Evolutionary conservation across 2,113 vertebrate species (phyloP).

Genomic region (Spilogale gracilis): DNA sequence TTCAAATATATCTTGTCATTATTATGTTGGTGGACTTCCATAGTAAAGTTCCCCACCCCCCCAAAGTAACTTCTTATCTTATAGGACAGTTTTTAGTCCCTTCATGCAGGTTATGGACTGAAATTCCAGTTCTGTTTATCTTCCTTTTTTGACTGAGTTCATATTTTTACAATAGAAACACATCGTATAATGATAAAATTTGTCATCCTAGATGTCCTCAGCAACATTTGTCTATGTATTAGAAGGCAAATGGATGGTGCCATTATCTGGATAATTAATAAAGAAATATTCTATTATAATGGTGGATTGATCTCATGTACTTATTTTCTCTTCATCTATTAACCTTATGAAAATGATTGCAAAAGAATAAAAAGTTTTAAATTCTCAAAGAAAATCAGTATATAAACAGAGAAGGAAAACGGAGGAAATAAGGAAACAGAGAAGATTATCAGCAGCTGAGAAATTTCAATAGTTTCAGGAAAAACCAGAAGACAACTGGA

Average conservation of each 20-base stretch:
- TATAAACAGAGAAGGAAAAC: too few relatives aligned
- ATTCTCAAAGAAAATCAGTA: not conserved
- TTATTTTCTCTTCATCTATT: constrained; percentile 8
- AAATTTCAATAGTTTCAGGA: constrained; percentile 2
- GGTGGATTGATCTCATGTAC: not conserved
- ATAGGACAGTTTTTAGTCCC: not conserved
- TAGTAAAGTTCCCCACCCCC: not conserved
- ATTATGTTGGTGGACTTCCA: not conserved
- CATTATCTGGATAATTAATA: not conserved
- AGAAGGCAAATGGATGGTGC: not conserved
- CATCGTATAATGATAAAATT: not conserved
- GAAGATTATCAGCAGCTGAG: not conserved
- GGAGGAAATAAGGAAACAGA: not conserved
- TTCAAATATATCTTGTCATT: constrained; percentile 38
- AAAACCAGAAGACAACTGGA: not conserved
- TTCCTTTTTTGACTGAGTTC: not conserved
- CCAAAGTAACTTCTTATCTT: not conserved
- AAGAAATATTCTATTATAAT: not conserved
- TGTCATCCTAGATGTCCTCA: not conserved
- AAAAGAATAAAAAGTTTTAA: not conserved
- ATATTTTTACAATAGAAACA: constrained; percentile 11
- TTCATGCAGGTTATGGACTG: not conserved
- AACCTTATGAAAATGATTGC: not conserved
- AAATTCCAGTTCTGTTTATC: not conserved
- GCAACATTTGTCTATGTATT: not conserved